A percentile compares a stretch with the other conserved stretches of the same genome.
Conservation (phyloP, 2,113 vertebrate species). For the Labrus mixtus region DNA sequence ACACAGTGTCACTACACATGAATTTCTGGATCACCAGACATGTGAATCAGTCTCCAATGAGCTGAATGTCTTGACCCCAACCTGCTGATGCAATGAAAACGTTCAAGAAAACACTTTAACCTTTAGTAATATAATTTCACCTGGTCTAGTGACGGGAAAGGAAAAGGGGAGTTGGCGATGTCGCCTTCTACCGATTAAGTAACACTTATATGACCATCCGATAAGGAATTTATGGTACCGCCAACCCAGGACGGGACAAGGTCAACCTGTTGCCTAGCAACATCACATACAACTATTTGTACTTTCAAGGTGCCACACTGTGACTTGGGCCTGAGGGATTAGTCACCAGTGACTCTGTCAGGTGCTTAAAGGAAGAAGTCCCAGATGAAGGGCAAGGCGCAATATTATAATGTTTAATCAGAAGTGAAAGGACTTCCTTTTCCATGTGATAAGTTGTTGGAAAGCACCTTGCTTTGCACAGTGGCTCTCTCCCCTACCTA, state of each 20-base stretch:
- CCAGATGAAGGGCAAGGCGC: background rate
- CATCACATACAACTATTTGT: conserved; percentile 32
- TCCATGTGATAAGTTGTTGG: background rate
- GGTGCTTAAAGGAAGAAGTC: background rate
- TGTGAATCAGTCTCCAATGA: background rate
- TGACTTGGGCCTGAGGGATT: conserved; percentile 21
- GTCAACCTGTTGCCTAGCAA: conserved; percentile 57
- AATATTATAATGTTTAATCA: too few species aligned
- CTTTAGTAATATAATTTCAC: conserved; percentile 58
- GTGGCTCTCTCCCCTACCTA: conserved; percentile 9
- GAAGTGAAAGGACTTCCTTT: too few species aligned
- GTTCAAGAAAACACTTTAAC: background rate
- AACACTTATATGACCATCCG: conserved; percentile 22
- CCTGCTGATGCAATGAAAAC: conserved; percentile 33
- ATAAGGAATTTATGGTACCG: conserved; percentile 4
- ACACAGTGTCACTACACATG: background rate
- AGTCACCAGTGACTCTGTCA: conserved; percentile 27
- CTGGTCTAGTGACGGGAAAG: background rate
- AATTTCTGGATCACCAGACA: background rate
- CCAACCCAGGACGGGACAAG: conserved; percentile 53
- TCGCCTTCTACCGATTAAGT: conserved; percentile 14
- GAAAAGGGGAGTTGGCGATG: background rate
- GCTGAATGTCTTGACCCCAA: background rate
- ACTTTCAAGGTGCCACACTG: background rate
- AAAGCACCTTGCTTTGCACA: conserved; percentile 40